These are phyloP conservation scores for Magallana angulata DNA, from an alignment of 1,140 invertebrate genomes.

Conservation along the genomic window DNA sequence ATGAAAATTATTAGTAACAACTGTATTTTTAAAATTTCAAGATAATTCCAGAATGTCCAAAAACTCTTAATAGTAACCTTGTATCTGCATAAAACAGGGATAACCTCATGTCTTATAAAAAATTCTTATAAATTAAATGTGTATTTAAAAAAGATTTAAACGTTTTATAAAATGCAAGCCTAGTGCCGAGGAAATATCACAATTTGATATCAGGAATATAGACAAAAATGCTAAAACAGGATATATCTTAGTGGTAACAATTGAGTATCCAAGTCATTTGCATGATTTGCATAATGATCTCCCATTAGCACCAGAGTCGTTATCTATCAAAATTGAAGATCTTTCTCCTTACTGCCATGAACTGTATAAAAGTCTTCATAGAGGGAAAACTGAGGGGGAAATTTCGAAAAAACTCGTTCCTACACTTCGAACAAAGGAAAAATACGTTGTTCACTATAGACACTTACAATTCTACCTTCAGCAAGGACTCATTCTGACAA, in stretches of 20 bases:
- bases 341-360: conserved; percentile 41
- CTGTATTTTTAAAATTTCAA: too few relatives aligned
- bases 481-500: not conserved
- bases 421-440: conserved; percentile 31
- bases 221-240: conserved; percentile 76
- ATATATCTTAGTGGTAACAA: conserved; percentile 81
- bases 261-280: conserved; percentile 74
- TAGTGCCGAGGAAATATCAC: conserved; percentile 48
- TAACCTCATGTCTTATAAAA: too few relatives aligned
- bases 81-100: too few relatives aligned
- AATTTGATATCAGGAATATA: conserved; percentile 73
- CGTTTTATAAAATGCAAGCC: too few relatives aligned
- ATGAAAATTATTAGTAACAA: too few relatives aligned
- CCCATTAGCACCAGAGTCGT: conserved; percentile 79
- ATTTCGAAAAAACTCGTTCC: too few relatives aligned
- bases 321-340: conserved; percentile 16
- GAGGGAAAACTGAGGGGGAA: too few relatives aligned
- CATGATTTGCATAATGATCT: conserved; percentile 74
- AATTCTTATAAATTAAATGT: too few relatives aligned
- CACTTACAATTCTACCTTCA: conserved; percentile 17
- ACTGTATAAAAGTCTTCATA: not conserved
- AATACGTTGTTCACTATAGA: conserved; percentile 60
- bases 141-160: too few relatives aligned
- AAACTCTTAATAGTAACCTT: too few relatives aligned
- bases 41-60: too few relatives aligned